Evolutionary conservation across 2,888 invertebrate species (phyloP).

Genomic region (Ditylenchus weischeri): DNA sequence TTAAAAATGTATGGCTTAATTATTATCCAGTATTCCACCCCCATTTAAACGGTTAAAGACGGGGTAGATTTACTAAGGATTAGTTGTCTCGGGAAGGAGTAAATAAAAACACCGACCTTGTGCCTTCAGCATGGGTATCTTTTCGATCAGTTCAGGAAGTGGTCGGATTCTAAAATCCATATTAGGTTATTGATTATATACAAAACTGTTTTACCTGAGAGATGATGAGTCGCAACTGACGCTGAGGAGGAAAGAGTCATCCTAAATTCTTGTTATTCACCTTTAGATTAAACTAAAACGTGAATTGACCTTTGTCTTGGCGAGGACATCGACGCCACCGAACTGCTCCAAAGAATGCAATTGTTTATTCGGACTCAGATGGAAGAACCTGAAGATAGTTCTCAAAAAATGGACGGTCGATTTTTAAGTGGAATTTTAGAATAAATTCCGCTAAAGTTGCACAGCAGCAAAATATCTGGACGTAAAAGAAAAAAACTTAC

Average conservation of each 20-base stretch:
- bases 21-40: no score
- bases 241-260: background rate
- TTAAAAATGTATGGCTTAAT: no score
- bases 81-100: no score
- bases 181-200: background rate
- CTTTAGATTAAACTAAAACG: no score
- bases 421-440: no score
- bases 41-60: no score
- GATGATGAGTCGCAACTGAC: constrained; percentile 9
- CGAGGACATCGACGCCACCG: constrained; percentile 26
- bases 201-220: background rate
- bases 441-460: no score
- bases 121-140: constrained; percentile 42
- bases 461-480: no score
- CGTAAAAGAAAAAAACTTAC: constrained; percentile 1
- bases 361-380: constrained; percentile 47
- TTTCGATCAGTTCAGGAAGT: constrained; percentile 15
- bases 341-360: constrained; percentile 24
- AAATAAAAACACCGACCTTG: constrained; percentile 9
- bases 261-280: no score
- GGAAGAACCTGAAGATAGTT: constrained; percentile 41
- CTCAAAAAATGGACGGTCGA: no score
- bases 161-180: background rate
- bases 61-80: no score
- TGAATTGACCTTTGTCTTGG: constrained; percentile 9